Evolutionary conservation across 2,797 vertebrate genomes (phyloP), one percentile per base, ranked within the genome.

Genomic region (Eremophila alpestris): DNA sequence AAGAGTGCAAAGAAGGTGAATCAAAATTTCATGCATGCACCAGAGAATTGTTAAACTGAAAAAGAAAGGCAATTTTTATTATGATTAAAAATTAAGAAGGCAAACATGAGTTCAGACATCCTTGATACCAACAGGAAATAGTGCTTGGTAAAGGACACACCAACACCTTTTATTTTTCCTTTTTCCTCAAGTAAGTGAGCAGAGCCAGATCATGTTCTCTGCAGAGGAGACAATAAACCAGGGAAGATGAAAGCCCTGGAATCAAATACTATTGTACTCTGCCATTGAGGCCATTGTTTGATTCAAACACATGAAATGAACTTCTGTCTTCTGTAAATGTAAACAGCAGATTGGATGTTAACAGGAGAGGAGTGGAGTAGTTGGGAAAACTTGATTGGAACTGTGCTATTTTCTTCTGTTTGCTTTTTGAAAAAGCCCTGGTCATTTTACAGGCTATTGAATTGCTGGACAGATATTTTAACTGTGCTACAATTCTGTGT

Each of bases 291-390:
- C 32, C 79, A 45, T 55, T 92, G n/a, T 78, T 87, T 55, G 48
- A 91, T 74, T 73, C 45, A 59, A 56, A 54, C 0, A 0, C 52
- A 54, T 49, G 71, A 87, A 92, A 83, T 54, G 12, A 83, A 67
- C 41, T 90, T 90, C 70, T 84, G 51, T 67, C 63, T 84, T 65
- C 83, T 22, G 11, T 54, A 46, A 80, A 55, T 81, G 80, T 68
- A 81, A 90, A 62, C 67, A 89, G 67, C 60, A 80, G 59, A 59
- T 91, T 87, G 81, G 63, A 65, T 87, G 49, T 84, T 87, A 69
- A 80, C 74, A 73, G 48, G 63, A 79, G 94, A 58, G 70, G 38
- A 69, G 26, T 29, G 52, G 29, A 55, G 26, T 59, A 40, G 63
- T 46, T 70, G 52, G 52, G 68, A 67, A 84, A 92, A 62, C 49